Percentiles rank a stretch among this genome's conserved stretches.
phyloP scores from a whole-genome alignment of 2,797 vertebrate species.

The Oreochromis mossambicus region DNA sequence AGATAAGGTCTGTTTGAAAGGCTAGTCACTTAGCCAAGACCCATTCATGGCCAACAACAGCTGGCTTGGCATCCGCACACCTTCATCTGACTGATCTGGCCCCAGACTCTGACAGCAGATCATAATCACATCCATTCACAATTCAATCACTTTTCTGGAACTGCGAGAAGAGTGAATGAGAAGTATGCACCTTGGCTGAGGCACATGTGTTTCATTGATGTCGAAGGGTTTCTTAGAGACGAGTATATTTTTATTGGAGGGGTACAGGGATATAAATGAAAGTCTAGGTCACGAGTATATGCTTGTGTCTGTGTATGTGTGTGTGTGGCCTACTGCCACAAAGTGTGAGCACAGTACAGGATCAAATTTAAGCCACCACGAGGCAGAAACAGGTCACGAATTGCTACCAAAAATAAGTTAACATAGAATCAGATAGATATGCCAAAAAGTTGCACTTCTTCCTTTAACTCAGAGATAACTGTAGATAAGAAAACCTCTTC shows the following conservation, averaged over 20 bases:
- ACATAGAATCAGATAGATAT: neutral
- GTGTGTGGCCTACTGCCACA: neutral
- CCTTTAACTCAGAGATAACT: slow-evolving; percentile 1
- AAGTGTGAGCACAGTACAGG: slow-evolving; percentile 17
- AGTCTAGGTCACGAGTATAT: neutral
- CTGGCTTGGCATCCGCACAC: slow-evolving; percentile 60
- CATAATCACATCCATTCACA: slow-evolving; percentile 68
- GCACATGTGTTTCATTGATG: slow-evolving; percentile 44
- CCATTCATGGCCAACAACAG: slow-evolving; percentile 63
- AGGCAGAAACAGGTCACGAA: slow-evolving; percentile 27
- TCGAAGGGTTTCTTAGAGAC: slow-evolving; percentile 32
- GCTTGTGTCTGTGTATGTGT: neutral
- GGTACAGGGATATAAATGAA: slow-evolving; percentile 6
- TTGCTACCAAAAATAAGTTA: slow-evolving; percentile 37
- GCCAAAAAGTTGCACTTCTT: slow-evolving; percentile 6
- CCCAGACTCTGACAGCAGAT: slow-evolving; percentile 63
- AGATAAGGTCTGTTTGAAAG: slow-evolving; percentile 67
- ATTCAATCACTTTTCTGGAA: slow-evolving; percentile 63
- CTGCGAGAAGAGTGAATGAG: slow-evolving; percentile 42
- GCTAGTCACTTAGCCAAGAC: slow-evolving; percentile 52
- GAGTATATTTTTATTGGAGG: slow-evolving; percentile 33
- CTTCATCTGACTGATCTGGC: slow-evolving; percentile 66
- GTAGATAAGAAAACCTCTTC: neutral
- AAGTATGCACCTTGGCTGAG: slow-evolving; percentile 28
- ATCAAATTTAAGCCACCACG: slow-evolving; percentile 31